Evolutionary conservation across 2,113 vertebrate genomes (phyloP).

Genomic region (Zapus hudsonius): DNA sequence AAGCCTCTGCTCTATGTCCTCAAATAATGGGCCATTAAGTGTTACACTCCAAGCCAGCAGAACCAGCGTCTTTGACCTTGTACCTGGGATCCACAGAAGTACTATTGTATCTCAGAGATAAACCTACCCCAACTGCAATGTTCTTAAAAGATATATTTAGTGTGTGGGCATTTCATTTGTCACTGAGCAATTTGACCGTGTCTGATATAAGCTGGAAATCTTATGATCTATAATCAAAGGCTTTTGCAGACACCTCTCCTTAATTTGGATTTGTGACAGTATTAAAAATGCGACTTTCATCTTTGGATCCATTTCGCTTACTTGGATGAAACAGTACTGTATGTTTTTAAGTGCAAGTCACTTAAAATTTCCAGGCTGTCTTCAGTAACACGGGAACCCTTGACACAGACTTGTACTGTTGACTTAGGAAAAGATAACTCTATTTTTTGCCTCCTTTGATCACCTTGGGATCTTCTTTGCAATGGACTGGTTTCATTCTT

Average conservation of each 20-base stretch:
- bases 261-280: slow-evolving; percentile 79
- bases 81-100: slow-evolving; percentile 76
- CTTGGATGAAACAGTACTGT: slow-evolving; percentile 76
- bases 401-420: slow-evolving; percentile 67
- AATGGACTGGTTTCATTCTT: slow-evolving; percentile 10
- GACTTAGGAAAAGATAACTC: slow-evolving; percentile 52
- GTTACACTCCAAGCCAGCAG: slow-evolving; percentile 67
- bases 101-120: slow-evolving; percentile 81
- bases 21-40: slow-evolving; percentile 78
- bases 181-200: slow-evolving; percentile 79
- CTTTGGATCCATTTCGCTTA: slow-evolving; percentile 76
- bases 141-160: slow-evolving; percentile 82
- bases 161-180: slow-evolving; percentile 80
- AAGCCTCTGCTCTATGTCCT: slow-evolving; percentile 64
- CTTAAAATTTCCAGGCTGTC: slow-evolving; percentile 79
- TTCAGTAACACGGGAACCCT: slow-evolving; percentile 82
- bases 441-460: slow-evolving; percentile 58
- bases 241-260: slow-evolving; percentile 76
- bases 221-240: slow-evolving; percentile 79
- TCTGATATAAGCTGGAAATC: slow-evolving; percentile 72
- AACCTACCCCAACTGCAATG: slow-evolving; percentile 77
- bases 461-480: slow-evolving; percentile 37
- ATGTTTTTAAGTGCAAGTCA: slow-evolving; percentile 80
- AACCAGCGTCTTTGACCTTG: slow-evolving; percentile 76
- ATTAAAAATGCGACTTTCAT: slow-evolving; percentile 77